Base-by-base conservation (phyloP, 2,888 invertebrate species). In the Leucophenga montana region DNA sequence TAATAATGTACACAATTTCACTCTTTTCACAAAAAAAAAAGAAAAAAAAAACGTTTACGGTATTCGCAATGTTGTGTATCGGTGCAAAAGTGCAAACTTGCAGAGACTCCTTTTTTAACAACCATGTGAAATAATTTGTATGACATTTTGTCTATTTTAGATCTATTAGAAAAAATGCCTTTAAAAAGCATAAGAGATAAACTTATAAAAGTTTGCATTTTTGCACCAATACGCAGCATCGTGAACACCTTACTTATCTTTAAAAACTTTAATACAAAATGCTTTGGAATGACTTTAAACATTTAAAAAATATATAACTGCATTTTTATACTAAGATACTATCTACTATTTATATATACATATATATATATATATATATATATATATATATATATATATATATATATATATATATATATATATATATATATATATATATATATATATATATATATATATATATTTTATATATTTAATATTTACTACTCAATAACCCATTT, bases 271-370 rank as follows among this genome's bases (percentile, higher is more conserved):
- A 39, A 3, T 16, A 33, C 11, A n/a, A 59, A n/a, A 46, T 46
- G 62, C 62, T 64, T 64, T 46, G 62, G 62, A 46, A 64, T 64
- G 62, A 8, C 11, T 33, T 5, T 33, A 33, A 33, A 48, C 5
- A 48, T 48, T 11, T 50, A 50, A 50, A 50, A 11, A 50, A 50
- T 50, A 50, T 20, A 56, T 22, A 20, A 31, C 11, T 31, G 31
- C 57, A 57, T 27, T 11, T 39, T 39, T 39, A 11, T 39, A 11
- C 8, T 39, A 39, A 39, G 11, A 39, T 39, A 11, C 8, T 33
- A 33, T n/a, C n/a, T 39, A 39, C 39, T 8, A 39, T 8, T 39
- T 5, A 39, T 39, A 5, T 39, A 39, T 39, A 39, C 50, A 11
- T 50, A 13, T 50, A 50, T 16, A n/a, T 11, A n/a, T 11, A 11